Conservation (phyloP, 1,140 invertebrate species). For the Caenorhabditis latens region DNA sequence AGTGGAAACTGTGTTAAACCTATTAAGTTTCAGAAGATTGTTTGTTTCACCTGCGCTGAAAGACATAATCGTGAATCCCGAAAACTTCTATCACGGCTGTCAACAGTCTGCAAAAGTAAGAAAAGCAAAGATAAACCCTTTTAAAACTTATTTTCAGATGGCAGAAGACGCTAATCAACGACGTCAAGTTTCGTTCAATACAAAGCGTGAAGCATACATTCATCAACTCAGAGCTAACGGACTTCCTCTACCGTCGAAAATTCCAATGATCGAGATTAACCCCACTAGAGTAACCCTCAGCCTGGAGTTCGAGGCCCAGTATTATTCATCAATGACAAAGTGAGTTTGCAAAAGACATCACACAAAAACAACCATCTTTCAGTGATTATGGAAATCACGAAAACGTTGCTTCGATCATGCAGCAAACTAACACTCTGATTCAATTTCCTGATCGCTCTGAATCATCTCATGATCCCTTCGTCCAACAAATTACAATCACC, state of each 20-base stretch:
- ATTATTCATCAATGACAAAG: slow-evolving; percentile 47
- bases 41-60: neutral
- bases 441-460: slow-evolving; percentile 21
- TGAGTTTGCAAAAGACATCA: neutral
- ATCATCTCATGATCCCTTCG: neutral
- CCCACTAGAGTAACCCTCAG: slow-evolving; percentile 53
- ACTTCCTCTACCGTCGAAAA: slow-evolving; percentile 10
- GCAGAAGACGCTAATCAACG: neutral
- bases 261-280: slow-evolving; percentile 49
- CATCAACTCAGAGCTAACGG: neutral
- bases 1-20: neutral
- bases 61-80: slow-evolving; percentile 40
- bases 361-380: neutral
- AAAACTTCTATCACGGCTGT: slow-evolving; percentile 3
- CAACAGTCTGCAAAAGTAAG: slow-evolving; percentile 9
- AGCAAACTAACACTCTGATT: slow-evolving; percentile 45
- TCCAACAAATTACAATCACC: slow-evolving; percentile 34
- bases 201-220: slow-evolving; percentile 24
- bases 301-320: slow-evolving; percentile 38
- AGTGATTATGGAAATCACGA: slow-evolving; percentile 39
- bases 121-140: neutral
- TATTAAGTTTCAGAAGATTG: neutral
- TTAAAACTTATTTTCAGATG: neutral
- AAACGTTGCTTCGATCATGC: slow-evolving; percentile 32
- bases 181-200: slow-evolving; percentile 24